Evolutionary conservation across 2,888 invertebrate species (phyloP), one percentile per base, ranked within the genome.

Genomic region (Omphaloscelis lunosa): DNA sequence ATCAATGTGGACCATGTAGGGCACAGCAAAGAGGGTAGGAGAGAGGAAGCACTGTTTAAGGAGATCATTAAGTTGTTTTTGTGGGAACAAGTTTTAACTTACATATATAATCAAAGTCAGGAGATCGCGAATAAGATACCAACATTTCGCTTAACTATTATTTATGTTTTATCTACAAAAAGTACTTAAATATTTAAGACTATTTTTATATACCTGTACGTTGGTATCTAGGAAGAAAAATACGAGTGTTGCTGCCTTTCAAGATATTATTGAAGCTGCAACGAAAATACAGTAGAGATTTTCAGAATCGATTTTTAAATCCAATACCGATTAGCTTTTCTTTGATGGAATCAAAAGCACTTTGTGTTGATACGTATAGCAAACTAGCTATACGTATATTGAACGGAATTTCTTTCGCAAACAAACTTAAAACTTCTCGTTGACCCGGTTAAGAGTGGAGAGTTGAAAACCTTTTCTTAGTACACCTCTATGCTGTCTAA

Each of bases 241-340:
- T 62, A 27, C 5, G 1, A 27, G 6, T 27, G 29, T 23, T 12
- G 11, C 71, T 68, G 20, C 27, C 27, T 53, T 12, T 0, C 39
- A 71, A 41, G 23, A 62, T 27, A 62, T 39, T 29, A 34, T 12
- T 17, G 23, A 17, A 65, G 59, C 27, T 51, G 51, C 58, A 41
- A 41, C 41, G 4, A 65, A 65, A 78, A 34, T 53, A 65, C 27
- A 45, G 23, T 78, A 56, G 39, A 58, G 11, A 56, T 53, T 56
- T 39, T 45, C 15, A 0, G 27, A 75, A 65, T 76, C 58, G 2
- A 76, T 59, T 67, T 56, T 29, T 11, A 51, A 41, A 51, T 41
- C n/a, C 41, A 51, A 51, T 65, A 68, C 29, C 53, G 56, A 72
- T 69, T 45, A 68, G 39, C 20, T 15, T 69, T 41, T 29, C 27